A percentile compares a stretch with the other conserved stretches of the same genome.
These are phyloP conservation scores for Leptarthrus brevirostris DNA, from an alignment of 2,888 invertebrate species.

Conservation along the genomic window DNA sequence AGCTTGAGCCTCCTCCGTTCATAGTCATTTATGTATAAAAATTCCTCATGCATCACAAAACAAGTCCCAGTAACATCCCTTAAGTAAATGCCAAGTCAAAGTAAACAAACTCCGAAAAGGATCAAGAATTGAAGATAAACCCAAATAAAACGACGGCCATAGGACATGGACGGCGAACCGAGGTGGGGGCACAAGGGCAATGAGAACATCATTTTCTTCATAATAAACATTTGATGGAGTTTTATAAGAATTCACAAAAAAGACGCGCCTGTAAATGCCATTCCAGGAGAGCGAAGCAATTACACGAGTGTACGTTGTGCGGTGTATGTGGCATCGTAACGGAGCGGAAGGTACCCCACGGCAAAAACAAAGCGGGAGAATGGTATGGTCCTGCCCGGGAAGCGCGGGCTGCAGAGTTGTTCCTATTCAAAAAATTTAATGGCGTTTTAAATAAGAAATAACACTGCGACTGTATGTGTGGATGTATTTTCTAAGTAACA, in stretches of 20 bases:
- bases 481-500: slow-evolving; percentile 65
- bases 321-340: not conserved
- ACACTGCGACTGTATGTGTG: slow-evolving; percentile 38
- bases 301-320: not conserved
- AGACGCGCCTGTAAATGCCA: slow-evolving; percentile 16
- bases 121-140: slow-evolving; percentile 46
- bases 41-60: slow-evolving; percentile 43
- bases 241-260: slow-evolving; percentile 47
- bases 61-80: slow-evolving; percentile 44
- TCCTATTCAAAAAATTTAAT: slow-evolving; percentile 50
- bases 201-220: slow-evolving; percentile 44
- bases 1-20: not conserved
- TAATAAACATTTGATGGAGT: slow-evolving; percentile 48
- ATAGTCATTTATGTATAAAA: slow-evolving; percentile 23
- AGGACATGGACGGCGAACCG: not conserved
- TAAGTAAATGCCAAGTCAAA: slow-evolving; percentile 43
- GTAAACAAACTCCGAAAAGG: slow-evolving; percentile 46
- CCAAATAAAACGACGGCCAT: slow-evolving; percentile 35
- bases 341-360: slow-evolving; percentile 20
- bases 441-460: slow-evolving; percentile 49
- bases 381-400: slow-evolving; percentile 1
- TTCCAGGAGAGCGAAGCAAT: slow-evolving; percentile 18
- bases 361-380: slow-evolving; percentile 34
- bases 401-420: not conserved
- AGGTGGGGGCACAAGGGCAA: not conserved